Conservation (phyloP, 2,113 vertebrate genomes). For the Silurus meridionalis region DNA sequence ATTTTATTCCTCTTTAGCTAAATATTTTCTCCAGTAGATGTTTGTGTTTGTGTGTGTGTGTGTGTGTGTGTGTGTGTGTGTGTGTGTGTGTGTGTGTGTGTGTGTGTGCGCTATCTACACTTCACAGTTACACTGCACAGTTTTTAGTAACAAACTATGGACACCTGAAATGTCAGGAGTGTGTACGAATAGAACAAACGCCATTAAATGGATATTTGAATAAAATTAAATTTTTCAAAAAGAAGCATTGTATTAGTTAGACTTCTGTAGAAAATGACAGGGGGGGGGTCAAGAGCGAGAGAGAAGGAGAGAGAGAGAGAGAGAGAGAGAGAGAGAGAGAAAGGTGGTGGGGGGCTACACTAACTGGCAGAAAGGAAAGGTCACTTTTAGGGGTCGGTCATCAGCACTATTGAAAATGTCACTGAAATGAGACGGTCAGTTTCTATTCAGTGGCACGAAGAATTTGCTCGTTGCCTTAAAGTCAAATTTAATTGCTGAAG, state of each 20-base stretch:
- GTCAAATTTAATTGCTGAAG: slow-evolving; percentile 60
- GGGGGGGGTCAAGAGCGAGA: not conserved
- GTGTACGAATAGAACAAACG: not conserved
- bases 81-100: too few relatives aligned
- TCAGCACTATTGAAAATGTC: slow-evolving; percentile 58
- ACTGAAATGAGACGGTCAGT: slow-evolving; percentile 46
- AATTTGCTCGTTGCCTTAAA: slow-evolving; percentile 41
- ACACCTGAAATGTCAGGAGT: not conserved
- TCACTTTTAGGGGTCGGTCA: slow-evolving; percentile 59
- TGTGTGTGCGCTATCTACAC: too few relatives aligned
- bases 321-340: not conserved
- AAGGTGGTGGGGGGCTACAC: slow-evolving; percentile 14
- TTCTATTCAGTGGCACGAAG: slow-evolving; percentile 40
- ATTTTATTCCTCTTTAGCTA: not conserved
- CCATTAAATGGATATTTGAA: not conserved
- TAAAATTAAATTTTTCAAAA: not conserved
- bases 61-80: too few relatives aligned
- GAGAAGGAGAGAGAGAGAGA: not conserved
- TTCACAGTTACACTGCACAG: too few relatives aligned
- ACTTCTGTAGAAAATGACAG: not conserved
- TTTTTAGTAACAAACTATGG: too few relatives aligned
- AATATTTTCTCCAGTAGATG: not conserved
- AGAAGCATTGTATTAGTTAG: not conserved
- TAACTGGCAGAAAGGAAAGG: slow-evolving; percentile 25
- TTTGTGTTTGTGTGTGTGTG: too few relatives aligned